phyloP scores from a whole-genome alignment of 2,113 vertebrate genomes.

The Mesembrinibis cayennensis region DNA sequence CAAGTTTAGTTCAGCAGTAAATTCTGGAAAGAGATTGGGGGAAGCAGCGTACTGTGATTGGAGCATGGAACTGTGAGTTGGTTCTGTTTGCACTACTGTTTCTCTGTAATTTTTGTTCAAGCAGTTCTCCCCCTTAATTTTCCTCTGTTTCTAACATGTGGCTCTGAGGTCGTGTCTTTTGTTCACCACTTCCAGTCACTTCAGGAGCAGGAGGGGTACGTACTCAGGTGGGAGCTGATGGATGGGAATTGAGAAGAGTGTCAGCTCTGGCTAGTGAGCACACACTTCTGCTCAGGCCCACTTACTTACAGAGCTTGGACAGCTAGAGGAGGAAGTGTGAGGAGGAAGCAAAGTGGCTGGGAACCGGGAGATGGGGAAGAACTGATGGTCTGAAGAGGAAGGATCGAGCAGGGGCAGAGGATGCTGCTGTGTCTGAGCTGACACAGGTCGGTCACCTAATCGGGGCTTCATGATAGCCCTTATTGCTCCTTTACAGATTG shows the following conservation, averaged over 20 bases:
- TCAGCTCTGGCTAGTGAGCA: background rate
- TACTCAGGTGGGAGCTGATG: background rate
- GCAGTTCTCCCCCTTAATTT: background rate
- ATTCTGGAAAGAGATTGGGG: background rate
- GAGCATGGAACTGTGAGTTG: background rate
- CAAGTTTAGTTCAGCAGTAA: background rate
- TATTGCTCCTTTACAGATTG: background rate
- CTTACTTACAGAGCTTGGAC: background rate
- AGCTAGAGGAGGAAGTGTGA: background rate
- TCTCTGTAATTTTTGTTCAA: background rate
- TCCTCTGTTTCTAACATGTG: background rate
- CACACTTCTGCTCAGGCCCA: background rate
- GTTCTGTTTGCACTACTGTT: background rate
- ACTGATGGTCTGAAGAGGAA: background rate
- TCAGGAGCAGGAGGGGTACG: background rate
- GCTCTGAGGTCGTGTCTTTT: background rate
- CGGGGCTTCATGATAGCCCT: fast-evolving
- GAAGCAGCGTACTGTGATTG: background rate
- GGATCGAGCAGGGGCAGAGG: background rate
- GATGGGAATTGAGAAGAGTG: background rate
- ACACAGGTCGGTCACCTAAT: background rate
- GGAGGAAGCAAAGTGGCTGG: background rate
- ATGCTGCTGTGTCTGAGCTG: background rate
- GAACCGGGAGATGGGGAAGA: background rate
- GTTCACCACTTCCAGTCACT: background rate